Evolutionary conservation across 1,140 invertebrate species (phyloP).

Genomic region (Schlechtendalia chinensis): DNA sequence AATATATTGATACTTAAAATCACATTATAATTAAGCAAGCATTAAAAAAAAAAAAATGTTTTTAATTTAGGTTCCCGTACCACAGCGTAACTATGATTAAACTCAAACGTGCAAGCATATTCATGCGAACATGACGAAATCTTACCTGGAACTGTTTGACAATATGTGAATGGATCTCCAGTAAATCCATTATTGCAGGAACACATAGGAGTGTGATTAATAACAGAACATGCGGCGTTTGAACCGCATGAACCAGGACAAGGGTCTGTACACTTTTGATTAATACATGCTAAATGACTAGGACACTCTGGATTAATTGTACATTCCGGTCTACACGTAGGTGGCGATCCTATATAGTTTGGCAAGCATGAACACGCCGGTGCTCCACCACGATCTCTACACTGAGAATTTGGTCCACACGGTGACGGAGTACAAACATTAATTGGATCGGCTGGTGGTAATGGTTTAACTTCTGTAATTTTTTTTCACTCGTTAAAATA

Average conservation of each 20-base stretch:
- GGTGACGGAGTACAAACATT: conserved; percentile 65
- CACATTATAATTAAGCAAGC: neutral
- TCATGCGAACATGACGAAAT: conserved; percentile 38
- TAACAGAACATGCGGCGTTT: conserved; percentile 59
- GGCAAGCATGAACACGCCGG: conserved; percentile 63
- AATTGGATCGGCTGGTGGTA: conserved; percentile 53
- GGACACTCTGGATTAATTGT: conserved; percentile 62
- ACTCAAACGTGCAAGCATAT: conserved; percentile 11
- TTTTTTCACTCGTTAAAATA: neutral
- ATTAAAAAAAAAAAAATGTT: neutral
- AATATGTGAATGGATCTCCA: conserved; percentile 63
- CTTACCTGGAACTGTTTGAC: conserved; percentile 55
- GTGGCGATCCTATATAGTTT: conserved; percentile 61
- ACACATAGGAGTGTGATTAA: conserved; percentile 62
- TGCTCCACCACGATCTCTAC: conserved; percentile 61
- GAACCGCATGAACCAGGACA: conserved; percentile 61
- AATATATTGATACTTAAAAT: neutral
- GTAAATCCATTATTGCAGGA: conserved; percentile 59
- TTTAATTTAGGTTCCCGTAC: neutral
- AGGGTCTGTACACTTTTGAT: conserved; percentile 60
- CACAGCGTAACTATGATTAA: neutral
- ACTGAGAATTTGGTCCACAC: conserved; percentile 67
- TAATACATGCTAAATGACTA: conserved; percentile 59
- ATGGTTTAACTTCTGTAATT: conserved; percentile 44
- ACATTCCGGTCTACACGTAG: conserved; percentile 62